Conservation (phyloP, 2,888 invertebrate genomes). For the Eilema caniola region DNA sequence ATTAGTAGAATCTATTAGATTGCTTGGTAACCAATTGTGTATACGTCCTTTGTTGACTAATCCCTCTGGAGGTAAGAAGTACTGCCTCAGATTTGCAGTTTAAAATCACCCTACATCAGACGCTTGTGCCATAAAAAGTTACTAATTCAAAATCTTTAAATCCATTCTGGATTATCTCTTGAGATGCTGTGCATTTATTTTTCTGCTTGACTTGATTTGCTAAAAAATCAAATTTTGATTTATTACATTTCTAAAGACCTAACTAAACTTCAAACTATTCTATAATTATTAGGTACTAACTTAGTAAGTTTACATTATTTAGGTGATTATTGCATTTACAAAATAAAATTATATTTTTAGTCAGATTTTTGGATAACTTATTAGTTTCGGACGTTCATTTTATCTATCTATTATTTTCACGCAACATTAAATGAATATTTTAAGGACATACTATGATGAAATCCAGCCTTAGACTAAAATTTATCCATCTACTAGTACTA, state of each 20-base stretch:
- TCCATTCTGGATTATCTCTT: not conserved
- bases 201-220: not conserved
- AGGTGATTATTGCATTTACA: not conserved
- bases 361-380: too few species aligned
- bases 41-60: not conserved
- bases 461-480: too few species aligned
- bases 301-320: not conserved
- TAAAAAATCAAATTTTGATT: not conserved
- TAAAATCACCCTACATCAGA: not conserved
- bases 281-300: not conserved
- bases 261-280: not conserved
- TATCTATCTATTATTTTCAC: too few species aligned
- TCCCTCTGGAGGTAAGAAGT: too few species aligned
- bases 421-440: too few species aligned
- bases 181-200: not conserved
- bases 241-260: not conserved
- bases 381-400: too few species aligned
- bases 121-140: constrained; percentile 10
- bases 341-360: too few species aligned
- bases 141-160: not conserved
- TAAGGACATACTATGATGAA: too few species aligned
- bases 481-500: too few species aligned
- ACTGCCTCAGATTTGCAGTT: not conserved
- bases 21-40: not conserved
- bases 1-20: too few species aligned